These are phyloP conservation scores for Pangasius larnaudii DNA, from an alignment of 2,797 vertebrate species.

Conservation along the genomic window DNA sequence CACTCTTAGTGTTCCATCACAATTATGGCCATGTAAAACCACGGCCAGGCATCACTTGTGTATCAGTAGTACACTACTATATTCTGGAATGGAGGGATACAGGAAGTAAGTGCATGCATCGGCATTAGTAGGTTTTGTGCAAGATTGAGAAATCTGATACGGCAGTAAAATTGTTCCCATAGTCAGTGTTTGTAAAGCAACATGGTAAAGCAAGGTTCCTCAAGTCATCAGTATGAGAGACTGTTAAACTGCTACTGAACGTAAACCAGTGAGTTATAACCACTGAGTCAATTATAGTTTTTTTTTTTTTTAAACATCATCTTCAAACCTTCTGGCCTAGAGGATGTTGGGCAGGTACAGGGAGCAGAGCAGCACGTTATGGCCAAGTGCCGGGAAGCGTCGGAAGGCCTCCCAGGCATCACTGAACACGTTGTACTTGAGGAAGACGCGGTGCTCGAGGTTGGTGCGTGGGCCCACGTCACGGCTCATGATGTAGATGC, in stretches of 20 bases:
- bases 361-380: constrained; percentile 92
- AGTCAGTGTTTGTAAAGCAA: neutral
- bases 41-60: neutral
- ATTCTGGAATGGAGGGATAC: neutral
- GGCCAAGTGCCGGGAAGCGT: constrained; percentile 87
- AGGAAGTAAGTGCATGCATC: neutral
- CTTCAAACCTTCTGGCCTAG: constrained; percentile 54
- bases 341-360: constrained; percentile 84
- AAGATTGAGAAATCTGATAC: neutral
- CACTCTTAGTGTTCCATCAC: neutral
- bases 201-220: neutral
- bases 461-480: constrained; percentile 87
- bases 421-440: constrained; percentile 92
- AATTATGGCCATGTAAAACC: neutral
- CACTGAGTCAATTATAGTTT: neutral
- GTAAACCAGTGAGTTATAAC: constrained; percentile 12
- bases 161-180: neutral
- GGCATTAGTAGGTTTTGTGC: neutral
- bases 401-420: constrained; percentile 90
- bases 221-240: constrained; percentile 2
- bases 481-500: constrained; percentile 93
- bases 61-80: neutral
- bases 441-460: constrained; percentile 88
- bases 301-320: neutral
- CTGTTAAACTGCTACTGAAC: constrained; percentile 1